Evolutionary conservation across 2,797 vertebrate genomes (phyloP).

Genomic region (Mormyrops attenuatus): DNA sequence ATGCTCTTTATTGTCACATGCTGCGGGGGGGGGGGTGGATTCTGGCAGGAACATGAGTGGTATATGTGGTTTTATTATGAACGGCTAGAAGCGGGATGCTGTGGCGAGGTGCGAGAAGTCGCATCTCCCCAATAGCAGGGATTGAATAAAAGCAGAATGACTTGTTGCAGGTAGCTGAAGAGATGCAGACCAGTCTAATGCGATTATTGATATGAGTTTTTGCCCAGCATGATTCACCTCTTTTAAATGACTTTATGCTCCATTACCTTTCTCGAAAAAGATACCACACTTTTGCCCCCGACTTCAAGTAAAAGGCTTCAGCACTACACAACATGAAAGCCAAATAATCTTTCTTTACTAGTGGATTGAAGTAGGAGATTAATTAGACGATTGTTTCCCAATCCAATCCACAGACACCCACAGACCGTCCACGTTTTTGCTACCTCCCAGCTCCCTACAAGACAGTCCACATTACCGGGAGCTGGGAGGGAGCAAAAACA

Average conservation of each 20-base stretch:
- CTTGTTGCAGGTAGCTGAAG: not conserved
- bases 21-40: not conserved
- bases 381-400: not conserved
- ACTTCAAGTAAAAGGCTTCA: not conserved
- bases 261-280: not conserved
- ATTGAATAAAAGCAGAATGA: not conserved
- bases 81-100: not conserved
- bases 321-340: not conserved
- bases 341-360: not conserved
- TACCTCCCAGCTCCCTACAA: not conserved
- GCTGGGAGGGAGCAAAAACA: not conserved
- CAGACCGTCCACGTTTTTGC: not conserved
- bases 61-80: not conserved
- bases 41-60: not conserved
- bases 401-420: not conserved
- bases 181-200: not conserved
- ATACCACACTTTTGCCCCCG: not conserved
- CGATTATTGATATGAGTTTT: not conserved
- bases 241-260: not conserved
- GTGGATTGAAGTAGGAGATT: not conserved
- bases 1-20: not conserved
- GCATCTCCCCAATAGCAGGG: not conserved
- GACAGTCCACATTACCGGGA: not conserved
- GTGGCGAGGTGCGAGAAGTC: not conserved
- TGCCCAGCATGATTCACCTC: not conserved